A percentile compares a stretch with the other conserved stretches of the same genome.
Conservation (phyloP, 1,140 invertebrate genomes). For the Euura saliciscinereae region DNA sequence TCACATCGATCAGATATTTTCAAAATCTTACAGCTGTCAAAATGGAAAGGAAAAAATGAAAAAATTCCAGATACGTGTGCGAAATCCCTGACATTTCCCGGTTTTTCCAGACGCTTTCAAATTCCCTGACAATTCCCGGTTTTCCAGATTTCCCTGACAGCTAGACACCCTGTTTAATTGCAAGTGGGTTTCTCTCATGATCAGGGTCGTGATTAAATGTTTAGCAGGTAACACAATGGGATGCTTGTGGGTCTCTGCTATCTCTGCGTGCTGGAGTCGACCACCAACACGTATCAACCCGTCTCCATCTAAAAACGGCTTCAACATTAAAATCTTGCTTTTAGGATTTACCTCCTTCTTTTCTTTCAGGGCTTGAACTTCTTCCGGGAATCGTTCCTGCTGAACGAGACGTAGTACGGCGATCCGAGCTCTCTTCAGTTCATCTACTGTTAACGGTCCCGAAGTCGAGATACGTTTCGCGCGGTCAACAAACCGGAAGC, state of each 20-base stretch:
- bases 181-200: conserved; percentile 40
- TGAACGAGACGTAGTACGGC: neutral
- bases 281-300: conserved; percentile 29
- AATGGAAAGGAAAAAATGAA: too few relatives aligned
- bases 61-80: too few relatives aligned
- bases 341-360: neutral
- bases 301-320: conserved; percentile 21
- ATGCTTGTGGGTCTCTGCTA: conserved; percentile 20
- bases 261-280: conserved; percentile 20
- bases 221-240: conserved; percentile 26
- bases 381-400: neutral
- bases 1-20: too few relatives aligned
- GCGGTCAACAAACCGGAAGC: neutral
- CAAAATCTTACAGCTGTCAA: too few relatives aligned
- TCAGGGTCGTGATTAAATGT: conserved; percentile 21
- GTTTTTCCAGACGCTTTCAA: too few relatives aligned
- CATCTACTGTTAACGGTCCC: neutral
- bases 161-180: too few relatives aligned
- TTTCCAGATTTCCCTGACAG: too few relatives aligned
- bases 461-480: neutral
- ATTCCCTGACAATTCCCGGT: too few relatives aligned
- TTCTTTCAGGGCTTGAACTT: conserved; percentile 6
- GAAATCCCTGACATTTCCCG: too few relatives aligned
- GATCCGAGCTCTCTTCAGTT: neutral
- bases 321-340: neutral